Base-by-base conservation (phyloP, 2,113 vertebrate genomes). In the Corythaixoides concolor region DNA sequence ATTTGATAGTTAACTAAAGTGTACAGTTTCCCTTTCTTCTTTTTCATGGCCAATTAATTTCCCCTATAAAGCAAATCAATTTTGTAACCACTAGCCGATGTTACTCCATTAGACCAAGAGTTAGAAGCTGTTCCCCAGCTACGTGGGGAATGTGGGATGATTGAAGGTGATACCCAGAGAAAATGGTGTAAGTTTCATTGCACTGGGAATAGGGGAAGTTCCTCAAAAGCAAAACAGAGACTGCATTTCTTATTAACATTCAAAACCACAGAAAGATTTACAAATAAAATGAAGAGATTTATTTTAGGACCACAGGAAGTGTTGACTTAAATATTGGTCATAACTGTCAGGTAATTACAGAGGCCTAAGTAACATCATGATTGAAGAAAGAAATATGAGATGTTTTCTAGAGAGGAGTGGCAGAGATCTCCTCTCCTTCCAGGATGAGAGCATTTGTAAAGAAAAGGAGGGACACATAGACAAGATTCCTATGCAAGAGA, bases 41-140 rank as follows among this genome's bases (percentile, higher is more conserved):
- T 11, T 93, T 91, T 85, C 64, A 93, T 50, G 50, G 58, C 18
- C 59, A 92, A 80, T 96, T 95, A 93, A 78, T 95, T 95, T 96
- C 24, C 66, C n/a, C 76, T 83, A 76, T 72, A 95, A 97, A 63
- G 26, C 23, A 0, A 56, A n/a, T 89, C 73, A 94, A 27, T 73
- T 94, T 90, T 82, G 30, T 60, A 89, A 75, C 24, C 24, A 67
- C n/a, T 85, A 33, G 56, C 62, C 12, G 22, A 15, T 53, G 80
- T 39, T 45, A 66, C 24, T 67, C 49, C 43, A 55, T 92, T n/a
- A 76, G 30, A 63, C 20, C 27, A 74, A 66, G 52, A 62, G 15
- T 43, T 73, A 74, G 53, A 82, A 82, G 47, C 60, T 56, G 55
- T 62, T 85, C 68, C 55, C 41, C 85, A 91, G 88, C 28, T 37